Evolutionary conservation across 2,797 vertebrate species (phyloP).

Genomic region (Peromyscus attwateri): DNA sequence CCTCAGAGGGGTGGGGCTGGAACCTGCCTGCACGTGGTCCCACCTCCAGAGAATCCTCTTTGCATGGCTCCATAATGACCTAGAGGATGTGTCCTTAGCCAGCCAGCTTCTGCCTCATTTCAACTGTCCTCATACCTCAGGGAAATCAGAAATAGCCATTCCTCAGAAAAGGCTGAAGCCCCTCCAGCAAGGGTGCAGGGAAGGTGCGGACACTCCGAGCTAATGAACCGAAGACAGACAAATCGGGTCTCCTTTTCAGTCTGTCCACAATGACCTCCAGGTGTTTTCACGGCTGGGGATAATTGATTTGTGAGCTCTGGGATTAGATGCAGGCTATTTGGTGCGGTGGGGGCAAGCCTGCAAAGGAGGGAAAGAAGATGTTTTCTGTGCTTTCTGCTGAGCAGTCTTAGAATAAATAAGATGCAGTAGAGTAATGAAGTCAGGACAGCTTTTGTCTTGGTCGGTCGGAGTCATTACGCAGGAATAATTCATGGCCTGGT

Average conservation of each 20-base stretch:
- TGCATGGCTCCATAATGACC: background rate
- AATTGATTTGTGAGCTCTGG: slow-evolving; percentile 1
- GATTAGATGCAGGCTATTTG: background rate
- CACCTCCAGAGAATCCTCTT: background rate
- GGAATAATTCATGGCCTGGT: slow-evolving; percentile 65
- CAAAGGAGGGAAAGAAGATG: background rate
- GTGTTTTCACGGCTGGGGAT: slow-evolving; percentile 74
- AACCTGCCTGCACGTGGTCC: rapidly evolving
- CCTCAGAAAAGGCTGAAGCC: background rate
- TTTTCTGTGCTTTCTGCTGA: slow-evolving; percentile 53
- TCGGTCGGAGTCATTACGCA: slow-evolving; percentile 26
- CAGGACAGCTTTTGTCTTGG: slow-evolving; percentile 75
- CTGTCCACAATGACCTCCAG: slow-evolving; percentile 82
- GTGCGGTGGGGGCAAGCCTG: slow-evolving; percentile 9
- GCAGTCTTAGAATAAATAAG: slow-evolving; percentile 62
- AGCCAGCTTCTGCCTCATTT: background rate
- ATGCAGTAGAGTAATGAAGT: slow-evolving; percentile 28
- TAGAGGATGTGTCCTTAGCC: background rate
- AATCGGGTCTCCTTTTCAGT: slow-evolving; percentile 11
- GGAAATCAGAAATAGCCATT: slow-evolving; percentile 33
- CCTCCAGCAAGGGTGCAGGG: slow-evolving; percentile 66
- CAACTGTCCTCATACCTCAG: background rate
- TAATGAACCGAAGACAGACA: background rate
- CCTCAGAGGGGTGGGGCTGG: background rate
- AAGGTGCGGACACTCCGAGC: slow-evolving; percentile 57